These are phyloP conservation scores for Phortica variegata DNA, from an alignment of 1,140 invertebrate species.

Conservation along the genomic window DNA sequence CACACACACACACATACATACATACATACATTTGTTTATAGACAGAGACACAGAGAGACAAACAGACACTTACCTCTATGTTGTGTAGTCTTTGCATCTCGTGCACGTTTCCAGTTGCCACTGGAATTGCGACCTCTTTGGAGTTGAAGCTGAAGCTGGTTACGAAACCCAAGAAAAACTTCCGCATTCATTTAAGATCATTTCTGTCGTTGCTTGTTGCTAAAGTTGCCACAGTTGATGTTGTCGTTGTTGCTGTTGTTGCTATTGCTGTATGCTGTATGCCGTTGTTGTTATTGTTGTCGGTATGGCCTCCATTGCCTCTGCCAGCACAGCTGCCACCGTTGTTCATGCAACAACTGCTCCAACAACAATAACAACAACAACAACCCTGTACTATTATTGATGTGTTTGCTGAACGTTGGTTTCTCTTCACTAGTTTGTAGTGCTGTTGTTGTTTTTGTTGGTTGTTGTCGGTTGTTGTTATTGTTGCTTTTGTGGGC, in stretches of 20 bases:
- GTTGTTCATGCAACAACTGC: no score
- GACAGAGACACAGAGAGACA: no score
- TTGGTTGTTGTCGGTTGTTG: slow-evolving; percentile 5
- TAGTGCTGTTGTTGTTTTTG: slow-evolving; percentile 4
- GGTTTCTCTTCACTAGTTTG: slow-evolving; percentile 5
- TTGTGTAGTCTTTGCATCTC: slow-evolving; percentile 19
- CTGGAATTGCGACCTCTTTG: slow-evolving; percentile 54
- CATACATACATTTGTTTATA: slow-evolving; percentile 30
- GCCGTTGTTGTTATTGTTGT: slow-evolving; percentile 49
- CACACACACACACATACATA: slow-evolving; percentile 20
- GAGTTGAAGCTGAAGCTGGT: slow-evolving; percentile 39
- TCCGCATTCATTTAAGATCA: slow-evolving; percentile 58
- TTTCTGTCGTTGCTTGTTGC: slow-evolving; percentile 48
- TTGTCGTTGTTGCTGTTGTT: slow-evolving; percentile 28
- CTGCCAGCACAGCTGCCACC: slow-evolving; percentile 14
- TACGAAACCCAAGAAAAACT: slow-evolving; percentile 57
- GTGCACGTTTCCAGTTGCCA: slow-evolving; percentile 29
- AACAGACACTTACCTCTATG: no score
- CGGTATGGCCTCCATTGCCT: slow-evolving; percentile 18
- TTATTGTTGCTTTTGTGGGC: slow-evolving; percentile 10
- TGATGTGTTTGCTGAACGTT: no score
- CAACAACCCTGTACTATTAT: no score
- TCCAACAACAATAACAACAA: no score
- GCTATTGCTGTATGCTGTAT: slow-evolving; percentile 22
- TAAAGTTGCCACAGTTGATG: slow-evolving; percentile 10